Evolutionary conservation across 2,888 invertebrate species (phyloP).

Genomic region (Caenorhabditis japonica): DNA sequence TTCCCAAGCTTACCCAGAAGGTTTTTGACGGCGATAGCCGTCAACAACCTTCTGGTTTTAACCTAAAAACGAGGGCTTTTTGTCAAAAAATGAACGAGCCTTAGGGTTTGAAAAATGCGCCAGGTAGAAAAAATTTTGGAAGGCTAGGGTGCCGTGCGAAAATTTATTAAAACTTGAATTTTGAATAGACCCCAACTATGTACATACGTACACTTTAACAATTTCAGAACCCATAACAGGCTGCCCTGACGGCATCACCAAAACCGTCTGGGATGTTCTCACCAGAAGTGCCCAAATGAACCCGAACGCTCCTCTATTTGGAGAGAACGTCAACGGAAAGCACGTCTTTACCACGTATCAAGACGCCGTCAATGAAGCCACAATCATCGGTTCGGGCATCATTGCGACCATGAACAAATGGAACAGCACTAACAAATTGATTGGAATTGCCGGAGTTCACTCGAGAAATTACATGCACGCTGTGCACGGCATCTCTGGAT

Average conservation of each 20-base stretch:
- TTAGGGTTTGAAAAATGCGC: too few species aligned
- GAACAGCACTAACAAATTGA: constrained; percentile 16
- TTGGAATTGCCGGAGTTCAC: constrained; percentile 60
- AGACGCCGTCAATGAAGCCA: constrained; percentile 63
- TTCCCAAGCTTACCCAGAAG: too few species aligned
- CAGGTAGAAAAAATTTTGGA: too few species aligned
- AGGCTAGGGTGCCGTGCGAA: too few species aligned
- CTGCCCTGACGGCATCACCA: constrained; percentile 58
- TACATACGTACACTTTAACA: too few species aligned
- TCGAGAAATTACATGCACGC: constrained; percentile 63
- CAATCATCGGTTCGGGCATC: constrained; percentile 77
- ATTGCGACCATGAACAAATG: constrained; percentile 69
- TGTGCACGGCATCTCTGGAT: constrained; percentile 80
- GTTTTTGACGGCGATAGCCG: too few species aligned
- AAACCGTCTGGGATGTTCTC: constrained; percentile 61
- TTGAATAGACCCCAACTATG: too few species aligned
- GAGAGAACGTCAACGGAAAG: constrained; percentile 43
- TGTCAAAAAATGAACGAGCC: too few species aligned
- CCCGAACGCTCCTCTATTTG: constrained; percentile 52
- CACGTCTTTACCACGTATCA: constrained; percentile 53
- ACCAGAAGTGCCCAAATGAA: constrained; percentile 40
- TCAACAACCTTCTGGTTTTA: too few species aligned
- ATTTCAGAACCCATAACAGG: constrained; percentile 60
- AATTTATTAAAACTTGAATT: too few species aligned
- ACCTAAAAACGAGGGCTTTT: too few species aligned